phyloP scores from a whole-genome alignment of 1,140 invertebrate species.

The Drosophila oshimai region DNA sequence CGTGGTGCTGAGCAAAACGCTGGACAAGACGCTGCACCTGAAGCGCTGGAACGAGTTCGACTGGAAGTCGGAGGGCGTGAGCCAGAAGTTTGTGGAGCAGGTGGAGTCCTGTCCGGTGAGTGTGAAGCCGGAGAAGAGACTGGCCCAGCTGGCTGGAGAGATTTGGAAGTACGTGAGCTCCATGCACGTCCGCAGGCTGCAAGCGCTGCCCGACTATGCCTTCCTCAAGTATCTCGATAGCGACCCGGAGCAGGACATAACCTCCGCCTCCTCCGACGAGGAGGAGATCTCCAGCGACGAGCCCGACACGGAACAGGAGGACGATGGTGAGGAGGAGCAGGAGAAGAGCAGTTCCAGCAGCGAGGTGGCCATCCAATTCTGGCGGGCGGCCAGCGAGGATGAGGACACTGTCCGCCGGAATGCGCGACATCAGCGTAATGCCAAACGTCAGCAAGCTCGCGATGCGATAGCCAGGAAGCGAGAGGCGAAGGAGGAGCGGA shows the following conservation, averaged over 20 bases:
- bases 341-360: not conserved
- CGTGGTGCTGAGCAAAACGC: slow-evolving; percentile 37
- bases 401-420: not conserved
- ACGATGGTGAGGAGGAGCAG: slow-evolving; percentile 9
- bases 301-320: not conserved
- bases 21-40: slow-evolving; percentile 22
- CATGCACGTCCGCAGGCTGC: slow-evolving; percentile 44
- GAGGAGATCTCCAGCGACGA: slow-evolving; percentile 40
- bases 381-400: not conserved
- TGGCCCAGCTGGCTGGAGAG: slow-evolving; percentile 15
- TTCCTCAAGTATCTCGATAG: slow-evolving; percentile 22
- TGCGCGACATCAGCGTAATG: slow-evolving; percentile 22
- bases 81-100: slow-evolving; percentile 54
- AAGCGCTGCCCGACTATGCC: slow-evolving; percentile 17
- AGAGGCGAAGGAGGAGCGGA: not conserved
- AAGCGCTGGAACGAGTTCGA: slow-evolving; percentile 36
- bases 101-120: slow-evolving; percentile 28
- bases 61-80: slow-evolving; percentile 52
- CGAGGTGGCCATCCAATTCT: not conserved
- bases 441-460: slow-evolving; percentile 18
- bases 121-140: slow-evolving; percentile 3
- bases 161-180: slow-evolving; percentile 23
- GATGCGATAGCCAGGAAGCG: not conserved
- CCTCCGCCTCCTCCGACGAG: slow-evolving; percentile 25
- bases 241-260: slow-evolving; percentile 15